These are phyloP conservation scores for Harlomillsia oculata DNA, from an alignment of 1,140 invertebrate genomes.

Conservation along the genomic window DNA sequence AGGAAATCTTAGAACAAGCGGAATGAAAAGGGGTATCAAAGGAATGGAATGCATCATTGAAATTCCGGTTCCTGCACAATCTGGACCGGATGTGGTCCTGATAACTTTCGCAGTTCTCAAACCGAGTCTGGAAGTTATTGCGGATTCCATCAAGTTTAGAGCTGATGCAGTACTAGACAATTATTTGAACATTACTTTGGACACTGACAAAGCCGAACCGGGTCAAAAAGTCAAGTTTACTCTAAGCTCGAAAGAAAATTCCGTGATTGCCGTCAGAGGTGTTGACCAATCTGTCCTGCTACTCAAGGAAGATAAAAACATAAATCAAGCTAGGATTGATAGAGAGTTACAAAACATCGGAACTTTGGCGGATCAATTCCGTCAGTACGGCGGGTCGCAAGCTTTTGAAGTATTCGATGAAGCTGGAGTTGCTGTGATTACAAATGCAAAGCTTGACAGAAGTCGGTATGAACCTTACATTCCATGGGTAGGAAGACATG, in stretches of 20 bases:
- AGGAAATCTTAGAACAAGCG: constrained; percentile 44
- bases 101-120: constrained; percentile 3
- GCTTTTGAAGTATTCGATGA: constrained; percentile 45
- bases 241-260: not conserved
- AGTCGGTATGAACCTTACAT: not conserved
- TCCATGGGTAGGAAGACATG: too few species aligned
- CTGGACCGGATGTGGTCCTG: constrained; percentile 7
- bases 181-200: not conserved
- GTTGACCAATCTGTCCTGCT: constrained; percentile 6
- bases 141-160: not conserved
- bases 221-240: not conserved
- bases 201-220: not conserved
- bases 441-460: constrained; percentile 56
- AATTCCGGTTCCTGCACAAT: not conserved
- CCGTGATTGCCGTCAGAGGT: not conserved
- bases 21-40: not conserved
- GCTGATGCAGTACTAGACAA: not conserved
- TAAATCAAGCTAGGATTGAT: not conserved
- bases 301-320: not conserved
- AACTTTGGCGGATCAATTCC: not conserved
- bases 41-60: not conserved
- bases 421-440: constrained; percentile 62
- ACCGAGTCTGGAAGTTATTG: constrained; percentile 10
- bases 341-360: not conserved
- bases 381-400: constrained; percentile 10